phyloP scores from a whole-genome alignment of 2,113 vertebrate genomes.

The Illadopsis cleaveri region DNA sequence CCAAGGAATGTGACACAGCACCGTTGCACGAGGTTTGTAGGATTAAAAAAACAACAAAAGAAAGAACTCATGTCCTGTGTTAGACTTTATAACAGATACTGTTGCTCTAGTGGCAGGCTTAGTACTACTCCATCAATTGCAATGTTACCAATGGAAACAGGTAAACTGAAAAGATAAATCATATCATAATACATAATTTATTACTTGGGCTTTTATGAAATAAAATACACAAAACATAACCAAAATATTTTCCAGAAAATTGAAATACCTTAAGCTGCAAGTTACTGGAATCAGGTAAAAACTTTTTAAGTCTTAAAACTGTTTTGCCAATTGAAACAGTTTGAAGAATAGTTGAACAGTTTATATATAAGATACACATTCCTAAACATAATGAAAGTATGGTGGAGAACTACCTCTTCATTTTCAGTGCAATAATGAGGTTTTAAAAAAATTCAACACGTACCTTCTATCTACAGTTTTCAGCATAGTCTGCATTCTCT shows the following conservation, averaged over 20 bases:
- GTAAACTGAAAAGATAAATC: background rate
- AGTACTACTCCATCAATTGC: background rate
- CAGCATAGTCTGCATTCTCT: constrained; percentile 96
- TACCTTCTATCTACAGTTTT: constrained; percentile 94
- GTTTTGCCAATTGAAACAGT: background rate
- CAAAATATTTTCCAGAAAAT: background rate
- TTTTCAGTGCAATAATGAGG: background rate
- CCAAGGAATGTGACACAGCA: background rate
- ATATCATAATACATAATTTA: background rate
- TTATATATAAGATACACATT: background rate
- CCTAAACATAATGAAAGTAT: background rate
- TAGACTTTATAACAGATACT: background rate
- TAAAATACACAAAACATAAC: background rate
- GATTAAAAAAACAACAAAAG: background rate
- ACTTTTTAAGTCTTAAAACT: background rate
- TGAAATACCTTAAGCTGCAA: background rate
- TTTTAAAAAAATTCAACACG: background rate
- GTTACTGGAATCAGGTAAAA: background rate
- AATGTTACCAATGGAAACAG: background rate
- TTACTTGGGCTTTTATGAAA: background rate
- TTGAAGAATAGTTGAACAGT: background rate
- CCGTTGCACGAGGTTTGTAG: rapidly evolving
- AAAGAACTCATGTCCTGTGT: background rate
- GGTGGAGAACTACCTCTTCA: background rate
- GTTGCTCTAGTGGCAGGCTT: background rate